These are phyloP conservation scores for Polypterus senegalus DNA, from an alignment of 2,113 vertebrate genomes.

Conservation along the genomic window DNA sequence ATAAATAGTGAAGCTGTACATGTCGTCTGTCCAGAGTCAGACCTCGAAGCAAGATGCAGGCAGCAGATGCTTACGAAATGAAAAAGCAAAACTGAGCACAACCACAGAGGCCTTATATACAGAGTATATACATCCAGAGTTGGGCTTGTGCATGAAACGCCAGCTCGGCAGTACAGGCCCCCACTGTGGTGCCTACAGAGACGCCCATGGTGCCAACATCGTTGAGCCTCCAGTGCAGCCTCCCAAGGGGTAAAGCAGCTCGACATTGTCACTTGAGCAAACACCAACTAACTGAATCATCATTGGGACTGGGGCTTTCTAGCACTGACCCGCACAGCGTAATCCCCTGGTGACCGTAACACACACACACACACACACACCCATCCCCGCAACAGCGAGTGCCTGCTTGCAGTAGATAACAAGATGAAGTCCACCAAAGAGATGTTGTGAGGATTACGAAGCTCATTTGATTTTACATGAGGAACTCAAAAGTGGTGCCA, in stretches of 20 bases:
- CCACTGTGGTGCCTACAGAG: constrained; percentile 35
- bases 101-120: constrained; percentile 48
- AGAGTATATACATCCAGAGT: constrained; percentile 53
- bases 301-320: constrained; percentile 21
- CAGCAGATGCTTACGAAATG: constrained; percentile 53
- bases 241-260: constrained; percentile 40
- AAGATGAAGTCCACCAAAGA: no score
- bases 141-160: constrained; percentile 30
- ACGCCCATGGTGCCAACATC: constrained; percentile 38
- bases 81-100: constrained; percentile 55
- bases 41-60: constrained; percentile 53
- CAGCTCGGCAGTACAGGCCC: constrained; percentile 26
- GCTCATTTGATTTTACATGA: no score
- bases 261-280: constrained; percentile 15
- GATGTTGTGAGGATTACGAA: no score
- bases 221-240: constrained; percentile 17
- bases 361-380: constrained; percentile 3
- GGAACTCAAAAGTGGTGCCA: no score
- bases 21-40: constrained; percentile 54
- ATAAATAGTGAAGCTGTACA: constrained; percentile 60
- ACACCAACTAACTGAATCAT: constrained; percentile 22
- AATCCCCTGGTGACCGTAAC: constrained; percentile 25
- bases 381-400: constrained; percentile 38
- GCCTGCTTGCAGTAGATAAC: no score
- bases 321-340: constrained; percentile 19